phyloP scores from a whole-genome alignment of 2,888 invertebrate species.

The Cephus rjabovi region DNA sequence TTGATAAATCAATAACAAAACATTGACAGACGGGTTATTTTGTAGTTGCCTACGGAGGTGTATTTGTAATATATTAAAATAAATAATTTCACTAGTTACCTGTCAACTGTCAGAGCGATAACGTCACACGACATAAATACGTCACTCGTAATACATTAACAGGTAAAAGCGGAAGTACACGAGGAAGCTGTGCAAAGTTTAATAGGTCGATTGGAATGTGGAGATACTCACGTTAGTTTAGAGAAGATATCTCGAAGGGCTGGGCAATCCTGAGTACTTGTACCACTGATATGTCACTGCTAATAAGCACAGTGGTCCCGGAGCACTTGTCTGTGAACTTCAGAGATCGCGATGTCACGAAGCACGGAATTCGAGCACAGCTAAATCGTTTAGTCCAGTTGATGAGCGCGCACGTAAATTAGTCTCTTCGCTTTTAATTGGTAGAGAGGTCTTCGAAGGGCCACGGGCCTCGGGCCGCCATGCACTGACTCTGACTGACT shows the following conservation, averaged over 20 bases:
- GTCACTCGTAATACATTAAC: background rate
- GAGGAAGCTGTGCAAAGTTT: background rate
- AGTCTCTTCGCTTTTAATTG: background rate
- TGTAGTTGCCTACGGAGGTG: accelerated
- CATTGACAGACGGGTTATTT: background rate
- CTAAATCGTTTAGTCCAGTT: background rate
- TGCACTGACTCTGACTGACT: conserved; percentile 52
- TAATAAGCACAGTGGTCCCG: background rate
- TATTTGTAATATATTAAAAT: background rate
- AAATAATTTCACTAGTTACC: background rate
- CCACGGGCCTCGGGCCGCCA: conserved; percentile 56
- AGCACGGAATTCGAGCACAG: background rate
- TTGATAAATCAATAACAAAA: background rate
- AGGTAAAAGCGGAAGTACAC: background rate
- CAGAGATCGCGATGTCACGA: background rate
- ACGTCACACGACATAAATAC: background rate
- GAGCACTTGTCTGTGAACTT: background rate
- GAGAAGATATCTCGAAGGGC: background rate
- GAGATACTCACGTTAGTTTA: background rate
- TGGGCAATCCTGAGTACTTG: background rate
- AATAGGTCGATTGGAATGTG: background rate
- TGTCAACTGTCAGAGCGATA: background rate
- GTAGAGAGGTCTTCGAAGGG: background rate
- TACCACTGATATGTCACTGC: background rate
- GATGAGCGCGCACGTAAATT: background rate